A percentile compares a stretch with the other conserved stretches of the same genome.
phyloP scores from a whole-genome alignment of 2,113 vertebrate genomes.

The Galbula dea region DNA sequence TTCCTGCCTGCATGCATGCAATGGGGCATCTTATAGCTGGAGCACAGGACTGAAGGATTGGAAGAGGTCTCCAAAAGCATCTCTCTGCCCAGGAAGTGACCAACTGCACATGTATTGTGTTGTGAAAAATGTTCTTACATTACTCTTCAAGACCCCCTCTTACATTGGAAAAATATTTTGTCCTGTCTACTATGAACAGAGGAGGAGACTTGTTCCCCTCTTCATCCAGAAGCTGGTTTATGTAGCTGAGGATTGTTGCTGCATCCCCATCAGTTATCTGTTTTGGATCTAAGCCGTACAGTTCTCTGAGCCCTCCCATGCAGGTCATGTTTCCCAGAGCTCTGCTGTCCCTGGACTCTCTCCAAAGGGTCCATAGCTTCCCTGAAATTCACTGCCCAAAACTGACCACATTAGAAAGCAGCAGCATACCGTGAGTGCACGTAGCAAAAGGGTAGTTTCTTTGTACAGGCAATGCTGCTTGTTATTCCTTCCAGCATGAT shows the following conservation, averaged over 20 bases:
- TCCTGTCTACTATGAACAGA: background rate
- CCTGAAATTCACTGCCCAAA: background rate
- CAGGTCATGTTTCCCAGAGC: background rate
- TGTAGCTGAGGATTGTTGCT: background rate
- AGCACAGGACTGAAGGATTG: background rate
- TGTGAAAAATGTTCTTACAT: background rate
- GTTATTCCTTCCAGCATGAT: background rate
- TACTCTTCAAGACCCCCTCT: background rate
- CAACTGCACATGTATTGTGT: accelerated
- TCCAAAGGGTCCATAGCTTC: background rate
- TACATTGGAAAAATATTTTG: background rate
- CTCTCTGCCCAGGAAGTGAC: background rate
- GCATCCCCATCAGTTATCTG: background rate
- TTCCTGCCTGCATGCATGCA: accelerated
- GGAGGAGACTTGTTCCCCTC: background rate
- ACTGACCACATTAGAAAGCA: background rate
- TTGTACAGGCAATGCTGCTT: background rate
- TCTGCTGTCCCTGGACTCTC: background rate
- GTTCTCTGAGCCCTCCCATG: background rate
- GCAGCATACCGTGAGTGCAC: background rate
- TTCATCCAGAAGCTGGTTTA: background rate
- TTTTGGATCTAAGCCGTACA: background rate
- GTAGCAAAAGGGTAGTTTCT: background rate
- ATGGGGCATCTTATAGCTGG: background rate
- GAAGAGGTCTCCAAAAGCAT: background rate